Percentiles rank a stretch among this genome's conserved stretches.
Evolutionary conservation across 1,140 invertebrate genomes (phyloP).

Genomic region (Procambarus virginalis): DNA sequence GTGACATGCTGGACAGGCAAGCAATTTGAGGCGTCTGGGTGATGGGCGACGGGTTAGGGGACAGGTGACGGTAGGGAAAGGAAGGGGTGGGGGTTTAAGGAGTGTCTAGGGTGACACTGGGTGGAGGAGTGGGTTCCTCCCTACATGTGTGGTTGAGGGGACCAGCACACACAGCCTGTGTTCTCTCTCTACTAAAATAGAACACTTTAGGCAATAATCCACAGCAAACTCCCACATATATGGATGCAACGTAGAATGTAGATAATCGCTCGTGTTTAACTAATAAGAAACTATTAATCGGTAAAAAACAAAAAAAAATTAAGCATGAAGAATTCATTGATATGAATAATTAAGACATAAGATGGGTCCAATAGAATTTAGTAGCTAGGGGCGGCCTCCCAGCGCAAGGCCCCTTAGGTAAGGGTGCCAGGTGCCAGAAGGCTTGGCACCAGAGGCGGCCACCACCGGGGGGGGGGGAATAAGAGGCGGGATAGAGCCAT

Average conservation of each 20-base stretch:
- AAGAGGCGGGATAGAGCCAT: background rate
- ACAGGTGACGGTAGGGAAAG: too few relatives aligned
- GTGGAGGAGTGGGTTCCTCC: background rate
- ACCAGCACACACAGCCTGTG: too few relatives aligned
- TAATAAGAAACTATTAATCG: background rate
- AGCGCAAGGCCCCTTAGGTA: background rate
- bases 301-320: too few relatives aligned
- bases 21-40: background rate
- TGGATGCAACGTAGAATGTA: background rate
- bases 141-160: background rate
- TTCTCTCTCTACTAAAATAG: background rate
- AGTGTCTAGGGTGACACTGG: background rate
- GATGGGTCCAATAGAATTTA: slow-evolving; percentile 27
- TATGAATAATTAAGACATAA: slow-evolving; percentile 12
- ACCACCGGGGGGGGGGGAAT: background rate
- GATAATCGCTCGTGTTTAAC: background rate
- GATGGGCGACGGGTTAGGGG: background rate
- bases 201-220: background rate
- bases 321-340: background rate
- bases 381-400: background rate
- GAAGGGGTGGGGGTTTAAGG: background rate
- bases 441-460: background rate
- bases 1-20: too few relatives aligned
- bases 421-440: background rate
- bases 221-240: background rate